Evolutionary conservation across 1,140 invertebrate genomes (phyloP), one percentile per base, ranked within the genome.

Genomic region (Paracyclopina nana): DNA sequence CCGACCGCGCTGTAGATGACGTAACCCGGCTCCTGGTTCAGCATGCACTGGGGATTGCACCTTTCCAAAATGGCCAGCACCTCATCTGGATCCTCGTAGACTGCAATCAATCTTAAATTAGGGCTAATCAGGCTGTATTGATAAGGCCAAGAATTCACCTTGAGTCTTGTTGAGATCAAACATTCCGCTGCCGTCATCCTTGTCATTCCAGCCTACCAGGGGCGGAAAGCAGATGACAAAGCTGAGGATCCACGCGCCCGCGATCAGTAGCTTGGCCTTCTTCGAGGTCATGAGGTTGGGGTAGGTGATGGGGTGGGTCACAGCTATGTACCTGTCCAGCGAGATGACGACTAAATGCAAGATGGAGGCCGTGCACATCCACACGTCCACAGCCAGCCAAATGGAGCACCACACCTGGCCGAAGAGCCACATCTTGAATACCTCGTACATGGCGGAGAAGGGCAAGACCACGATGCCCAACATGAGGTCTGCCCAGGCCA

Each of bases 171-270:
- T 9, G 12, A 14, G 27, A 12, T 49, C 28, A 30, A 12, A n/a
- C 12, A 42, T 11, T 14, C 30, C 14, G 31, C n/a, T 5, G 26
- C 43, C 43, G 26, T 29, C 46, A 28, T 30, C 6, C 5, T 48
- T 22, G 16, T 44, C 82, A 62, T 82, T 88, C 87, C 88, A 75
- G 11, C 87, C 87, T 18, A 95, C 83, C 28, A 97, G 64, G 5
- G 90, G 91, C 26, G 91, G 91, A 61, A 96, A 87, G 64, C 90
- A 96, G 52, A 97, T 92, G 56, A 94, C 77, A 60, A 95, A 92
- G 46, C 86, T 91, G 28, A 94, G 69, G 42, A 92, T 75, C 91
- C 92, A 97, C 5, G 95, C 79, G 4, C 74, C 75, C 31, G 77
- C 82, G 16, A 96, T 90, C 53, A 95, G 72, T 14, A 82, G 66